Evolutionary conservation across 2,797 vertebrate genomes (phyloP), one percentile per base, ranked within the genome.

Genomic region (Cyprinella venusta): DNA sequence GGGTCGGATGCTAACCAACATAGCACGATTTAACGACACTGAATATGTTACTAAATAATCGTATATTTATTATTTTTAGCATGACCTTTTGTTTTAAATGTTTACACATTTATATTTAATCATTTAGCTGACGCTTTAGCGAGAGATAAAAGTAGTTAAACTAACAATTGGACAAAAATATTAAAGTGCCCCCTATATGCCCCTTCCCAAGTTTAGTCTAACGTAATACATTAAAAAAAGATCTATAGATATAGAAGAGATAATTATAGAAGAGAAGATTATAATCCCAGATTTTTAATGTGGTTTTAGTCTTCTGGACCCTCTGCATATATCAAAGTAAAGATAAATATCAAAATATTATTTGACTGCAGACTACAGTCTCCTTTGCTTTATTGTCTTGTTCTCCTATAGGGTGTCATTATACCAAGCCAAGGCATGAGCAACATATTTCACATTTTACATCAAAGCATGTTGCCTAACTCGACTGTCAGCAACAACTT

Each of bases 391-490:
- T 77, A 45, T 5, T 36, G 26, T 10, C 24, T 21, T 3, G 7
- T 63, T 10, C 18, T 26, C 13, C 16, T 16, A 30, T 30, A 48
- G 9, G 15, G 24, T 77, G 40, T 64, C 18, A 45, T 33, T 45
- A 64, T 5, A 64, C 64, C 59, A 77, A 77, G 75, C 59, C 9
- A 15, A 64, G 75, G 48, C 75, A 64, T 24, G 75, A 77, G 48
- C 56, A 45, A 19, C 18, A 48, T 61, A 26, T 63, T 48, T 64
- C 59, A 64, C 24, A 64, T 40, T 30, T 48, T 45, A 40, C 75
- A 21, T 24, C 30, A 33, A 64, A 63, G 6, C 16, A 5, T 76
- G 38, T 76, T 45, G 56, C 56, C 16, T 30, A 63, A 45, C n/a
- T 13, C 26, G 8, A 21, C 56, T 19, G n/a, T 38, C 26, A 63